Conservation (phyloP, 1,140 invertebrate species). For the Scaptomyza hsui region DNA sequence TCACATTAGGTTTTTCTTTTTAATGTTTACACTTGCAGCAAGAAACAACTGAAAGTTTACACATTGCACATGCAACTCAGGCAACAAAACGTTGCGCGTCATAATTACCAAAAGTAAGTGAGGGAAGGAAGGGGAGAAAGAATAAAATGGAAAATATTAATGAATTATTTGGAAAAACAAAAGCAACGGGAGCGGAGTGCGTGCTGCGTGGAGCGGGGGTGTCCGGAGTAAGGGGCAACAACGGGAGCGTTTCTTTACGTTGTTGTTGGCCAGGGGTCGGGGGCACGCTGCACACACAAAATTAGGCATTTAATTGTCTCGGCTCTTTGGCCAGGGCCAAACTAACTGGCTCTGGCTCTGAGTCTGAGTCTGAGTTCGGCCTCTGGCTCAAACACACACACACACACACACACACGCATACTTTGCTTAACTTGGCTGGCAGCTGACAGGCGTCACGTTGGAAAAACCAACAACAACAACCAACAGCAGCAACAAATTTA, state of each 20-base stretch:
- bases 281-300: constrained; percentile 56
- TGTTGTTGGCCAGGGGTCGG: constrained; percentile 13
- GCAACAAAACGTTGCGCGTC: constrained; percentile 57
- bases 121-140: constrained; percentile 27
- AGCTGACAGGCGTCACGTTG: constrained; percentile 81
- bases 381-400: constrained; percentile 5
- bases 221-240: constrained; percentile 1
- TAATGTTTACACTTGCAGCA: too few relatives aligned
- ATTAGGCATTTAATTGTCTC: constrained; percentile 82
- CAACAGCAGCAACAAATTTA: constrained; percentile 66
- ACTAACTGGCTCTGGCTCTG: constrained; percentile 23
- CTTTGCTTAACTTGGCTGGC: constrained; percentile 42
- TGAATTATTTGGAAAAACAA: constrained; percentile 84
- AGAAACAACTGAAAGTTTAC: not conserved
- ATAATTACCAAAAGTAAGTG: constrained; percentile 60
- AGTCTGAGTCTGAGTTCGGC: constrained; percentile 22
- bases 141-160: constrained; percentile 83
- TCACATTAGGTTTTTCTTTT: not conserved
- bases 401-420: not conserved
- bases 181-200: constrained; percentile 47
- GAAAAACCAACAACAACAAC: constrained; percentile 64
- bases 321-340: constrained; percentile 40
- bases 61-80: constrained; percentile 77
- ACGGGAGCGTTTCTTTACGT: constrained; percentile 11
- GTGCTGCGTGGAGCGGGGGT: constrained; percentile 5